These are phyloP conservation scores for Gymnobelideus leadbeateri DNA, from an alignment of 2,113 vertebrate species.

Conservation along the genomic window DNA sequence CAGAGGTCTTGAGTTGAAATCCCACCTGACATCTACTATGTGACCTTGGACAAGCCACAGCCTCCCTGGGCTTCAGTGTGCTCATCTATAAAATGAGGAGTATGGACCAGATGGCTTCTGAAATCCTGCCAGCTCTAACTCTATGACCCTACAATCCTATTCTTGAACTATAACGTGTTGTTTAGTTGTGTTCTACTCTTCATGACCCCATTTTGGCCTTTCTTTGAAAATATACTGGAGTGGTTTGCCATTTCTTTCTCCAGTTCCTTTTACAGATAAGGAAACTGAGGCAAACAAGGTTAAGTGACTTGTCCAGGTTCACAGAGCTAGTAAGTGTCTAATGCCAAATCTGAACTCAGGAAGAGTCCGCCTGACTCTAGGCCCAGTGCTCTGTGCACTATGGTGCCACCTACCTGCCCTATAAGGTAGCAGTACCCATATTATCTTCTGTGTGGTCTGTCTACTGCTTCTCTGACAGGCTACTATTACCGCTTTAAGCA, in stretches of 20 bases:
- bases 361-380: neutral
- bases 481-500: neutral
- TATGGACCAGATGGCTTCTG: neutral
- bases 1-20: neutral
- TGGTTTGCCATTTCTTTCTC: neutral
- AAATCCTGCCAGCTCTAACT: neutral
- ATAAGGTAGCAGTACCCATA: neutral
- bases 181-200: neutral
- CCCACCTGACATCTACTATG: neutral
- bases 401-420: neutral
- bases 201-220: neutral
- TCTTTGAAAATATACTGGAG: neutral
- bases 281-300: neutral
- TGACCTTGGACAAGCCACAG: neutral
- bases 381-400: neutral
- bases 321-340: neutral
- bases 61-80: neutral
- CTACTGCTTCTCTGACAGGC: neutral
- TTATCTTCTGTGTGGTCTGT: neutral
- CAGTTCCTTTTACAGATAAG: neutral
- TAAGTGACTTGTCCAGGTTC: neutral
- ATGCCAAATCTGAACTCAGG: neutral
- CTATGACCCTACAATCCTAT: neutral
- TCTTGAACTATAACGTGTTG: neutral
- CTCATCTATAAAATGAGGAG: neutral